phyloP scores from a whole-genome alignment of 2,113 vertebrate species.

The Polypterus senegalus region DNA sequence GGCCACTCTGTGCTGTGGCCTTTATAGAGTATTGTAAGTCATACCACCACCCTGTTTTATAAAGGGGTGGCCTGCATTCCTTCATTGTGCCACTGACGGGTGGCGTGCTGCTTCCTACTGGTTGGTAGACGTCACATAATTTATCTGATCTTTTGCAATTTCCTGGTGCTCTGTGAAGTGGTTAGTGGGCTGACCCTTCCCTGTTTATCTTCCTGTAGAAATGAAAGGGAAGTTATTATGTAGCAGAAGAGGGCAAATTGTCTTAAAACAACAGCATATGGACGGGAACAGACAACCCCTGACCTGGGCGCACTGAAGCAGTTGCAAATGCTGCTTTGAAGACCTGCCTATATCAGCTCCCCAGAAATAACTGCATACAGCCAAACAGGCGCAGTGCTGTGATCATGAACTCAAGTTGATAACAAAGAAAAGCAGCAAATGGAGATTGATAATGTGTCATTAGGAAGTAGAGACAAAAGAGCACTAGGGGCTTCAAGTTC shows the following conservation, averaged over 20 bases:
- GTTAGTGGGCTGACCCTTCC: slow-evolving; percentile 50
- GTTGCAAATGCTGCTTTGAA: too few species aligned
- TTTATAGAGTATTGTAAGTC: slow-evolving; percentile 2
- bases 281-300: slow-evolving; percentile 63
- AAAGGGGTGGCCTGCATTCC: slow-evolving; percentile 7
- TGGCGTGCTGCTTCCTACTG: slow-evolving; percentile 34
- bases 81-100: slow-evolving; percentile 22
- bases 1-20: not conserved
- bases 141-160: slow-evolving; percentile 55
- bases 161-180: slow-evolving; percentile 57
- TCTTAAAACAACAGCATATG: slow-evolving; percentile 34
- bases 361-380: too few species aligned
- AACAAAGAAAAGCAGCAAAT: too few species aligned
- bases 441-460: too few species aligned
- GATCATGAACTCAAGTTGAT: too few species aligned
- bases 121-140: slow-evolving; percentile 37
- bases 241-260: slow-evolving; percentile 53
- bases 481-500: too few species aligned
- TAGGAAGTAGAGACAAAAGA: too few species aligned
- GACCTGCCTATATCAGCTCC: too few species aligned
- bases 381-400: too few species aligned
- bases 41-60: too few species aligned
- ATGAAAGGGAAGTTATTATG: slow-evolving; percentile 77
- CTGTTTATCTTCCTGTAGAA: slow-evolving; percentile 61
- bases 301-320: slow-evolving; percentile 31